Evolutionary conservation across 2,888 invertebrate species (phyloP), one percentile per base, ranked within the genome.

Genomic region (Lutraria lutraria): DNA sequence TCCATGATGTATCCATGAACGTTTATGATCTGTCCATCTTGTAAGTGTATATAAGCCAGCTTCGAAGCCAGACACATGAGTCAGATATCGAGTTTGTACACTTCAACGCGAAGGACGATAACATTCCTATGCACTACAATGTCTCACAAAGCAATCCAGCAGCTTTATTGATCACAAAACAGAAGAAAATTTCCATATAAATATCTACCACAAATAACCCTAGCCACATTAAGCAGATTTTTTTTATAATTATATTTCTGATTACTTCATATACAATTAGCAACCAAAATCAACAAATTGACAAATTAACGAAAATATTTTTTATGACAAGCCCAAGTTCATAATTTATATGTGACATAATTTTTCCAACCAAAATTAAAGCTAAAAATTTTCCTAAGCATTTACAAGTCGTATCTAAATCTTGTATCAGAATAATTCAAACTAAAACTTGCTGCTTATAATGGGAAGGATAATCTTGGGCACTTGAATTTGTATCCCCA

Each of bases 121-220:
- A 25, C 63, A 76, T 31, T 63, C 31, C 76, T 19, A 76, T 12
- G 76, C 76, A 63, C 21, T 63, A 21, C 63, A 76, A 76, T 76
- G 34, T 76, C 76, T 34, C 29, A 34, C 31, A 12, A 34, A 76
- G 31, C 34, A 25, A 12, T 8, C 63, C 25, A 10, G 63, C 63
- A 68, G 63, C 63, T 68, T n/a, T 68, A 68, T 68, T 25, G 63
- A 68, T 68, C 63, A 68, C 8, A 56, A 3, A 63, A n/a, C 63
- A 63, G n/a, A n/a, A 19, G 56, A 56, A 63, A 4, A 25, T 25
- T 25, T n/a, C 25, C 63, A 68, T 8, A 68, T 8, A 68, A 43
- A 68, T 25, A 68, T 68, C 25, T 25, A 68, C 63, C 25, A 25
- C 25, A 43, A 68, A 68, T 68, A 68, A n/a, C 25, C 8, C 63